Evolutionary conservation across 2,888 invertebrate species (phyloP).

Genomic region (Phoronis australis): DNA sequence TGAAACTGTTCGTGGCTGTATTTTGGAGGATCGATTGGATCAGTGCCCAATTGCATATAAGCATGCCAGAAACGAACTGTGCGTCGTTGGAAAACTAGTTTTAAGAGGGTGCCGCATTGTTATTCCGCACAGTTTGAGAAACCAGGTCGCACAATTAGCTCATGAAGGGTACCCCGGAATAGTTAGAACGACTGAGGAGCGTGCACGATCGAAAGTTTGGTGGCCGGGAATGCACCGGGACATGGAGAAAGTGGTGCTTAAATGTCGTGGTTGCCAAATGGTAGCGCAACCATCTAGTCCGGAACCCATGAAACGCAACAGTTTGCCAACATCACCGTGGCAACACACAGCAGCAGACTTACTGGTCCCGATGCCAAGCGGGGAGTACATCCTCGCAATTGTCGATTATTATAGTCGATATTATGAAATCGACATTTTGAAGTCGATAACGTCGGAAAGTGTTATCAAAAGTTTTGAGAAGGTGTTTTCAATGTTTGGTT

Average conservation of each 20-base stretch:
- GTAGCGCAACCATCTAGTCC: constrained; percentile 1
- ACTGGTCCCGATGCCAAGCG: constrained; percentile 16
- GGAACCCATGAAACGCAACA: constrained; percentile 14
- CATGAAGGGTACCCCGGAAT: constrained; percentile 17
- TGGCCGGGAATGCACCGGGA: constrained; percentile 16
- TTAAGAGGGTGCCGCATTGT: constrained; percentile 5
- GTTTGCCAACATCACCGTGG: constrained; percentile 16
- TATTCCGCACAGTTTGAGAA: constrained; percentile 2
- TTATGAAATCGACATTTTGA: constrained; percentile 15
- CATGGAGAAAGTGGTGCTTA: constrained; percentile 12
- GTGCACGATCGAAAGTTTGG: constrained; percentile 13
- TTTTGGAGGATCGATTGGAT: too few relatives aligned
- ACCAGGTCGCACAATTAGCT: constrained; percentile 6
- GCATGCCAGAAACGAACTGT: constrained; percentile 1
- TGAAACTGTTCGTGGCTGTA: too few relatives aligned
- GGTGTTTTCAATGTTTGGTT: constrained; percentile 16
- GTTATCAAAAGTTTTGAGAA: constrained; percentile 13
- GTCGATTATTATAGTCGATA: constrained; percentile 22
- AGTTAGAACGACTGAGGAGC: constrained; percentile 5
- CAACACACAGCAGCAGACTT: constrained; percentile 18
- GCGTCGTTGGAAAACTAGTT: constrained; percentile 3
- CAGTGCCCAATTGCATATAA: constrained; percentile 2
- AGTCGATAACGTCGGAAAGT: constrained; percentile 13
- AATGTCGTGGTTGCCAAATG: constrained; percentile 18
- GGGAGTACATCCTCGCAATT: constrained; percentile 15